These are phyloP conservation scores for Neotoma lepida DNA, from an alignment of 2,113 vertebrate species.

Conservation along the genomic window DNA sequence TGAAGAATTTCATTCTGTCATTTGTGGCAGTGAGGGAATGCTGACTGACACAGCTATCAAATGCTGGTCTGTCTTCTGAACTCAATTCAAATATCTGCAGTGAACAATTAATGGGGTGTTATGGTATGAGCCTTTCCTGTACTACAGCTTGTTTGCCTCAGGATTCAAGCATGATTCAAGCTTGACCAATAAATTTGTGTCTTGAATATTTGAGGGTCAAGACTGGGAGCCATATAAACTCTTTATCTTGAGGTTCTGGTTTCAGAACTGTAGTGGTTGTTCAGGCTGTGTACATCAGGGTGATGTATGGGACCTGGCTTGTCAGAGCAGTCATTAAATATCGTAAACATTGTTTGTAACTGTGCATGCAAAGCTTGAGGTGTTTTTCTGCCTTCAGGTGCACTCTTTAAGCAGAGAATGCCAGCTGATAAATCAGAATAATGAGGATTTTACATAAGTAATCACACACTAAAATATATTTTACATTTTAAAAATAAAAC, in stretches of 20 bases:
- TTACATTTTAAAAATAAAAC: not conserved
- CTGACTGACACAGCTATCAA: not conserved
- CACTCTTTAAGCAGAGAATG: not conserved
- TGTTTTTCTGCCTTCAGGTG: not conserved
- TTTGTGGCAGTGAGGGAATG: not conserved
- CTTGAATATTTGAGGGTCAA: not conserved
- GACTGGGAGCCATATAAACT: not conserved
- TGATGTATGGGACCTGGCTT: not conserved
- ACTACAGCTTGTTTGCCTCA: not conserved
- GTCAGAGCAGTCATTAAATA: not conserved
- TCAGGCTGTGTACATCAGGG: not conserved
- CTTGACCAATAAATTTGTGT: not conserved
- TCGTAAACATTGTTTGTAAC: not conserved
- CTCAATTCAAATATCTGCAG: not conserved
- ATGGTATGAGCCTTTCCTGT: not conserved
- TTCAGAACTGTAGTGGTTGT: not conserved
- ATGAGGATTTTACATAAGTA: not conserved
- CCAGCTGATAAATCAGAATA: not conserved
- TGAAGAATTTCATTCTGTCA: not conserved
- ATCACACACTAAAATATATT: not conserved
- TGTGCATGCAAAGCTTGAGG: not conserved
- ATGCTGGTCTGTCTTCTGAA: not conserved
- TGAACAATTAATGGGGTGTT: not conserved
- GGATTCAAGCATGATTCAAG: not conserved
- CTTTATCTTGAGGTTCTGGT: not conserved